Conservation (phyloP, 2,888 invertebrate genomes). For the Liodrosophila aerea region DNA sequence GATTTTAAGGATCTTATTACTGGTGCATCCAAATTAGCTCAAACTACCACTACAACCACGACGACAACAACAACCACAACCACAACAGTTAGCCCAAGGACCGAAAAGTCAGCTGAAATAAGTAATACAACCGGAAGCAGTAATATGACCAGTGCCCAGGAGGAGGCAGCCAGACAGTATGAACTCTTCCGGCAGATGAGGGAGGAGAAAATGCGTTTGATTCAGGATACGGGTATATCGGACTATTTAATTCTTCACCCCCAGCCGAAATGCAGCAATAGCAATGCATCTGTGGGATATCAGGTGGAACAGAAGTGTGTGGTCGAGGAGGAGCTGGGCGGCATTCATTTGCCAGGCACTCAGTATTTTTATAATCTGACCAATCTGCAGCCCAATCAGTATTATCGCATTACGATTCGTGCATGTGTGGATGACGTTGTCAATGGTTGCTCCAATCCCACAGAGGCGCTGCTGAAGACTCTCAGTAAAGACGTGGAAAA, state of each 20-base stretch:
- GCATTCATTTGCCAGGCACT: slow-evolving; percentile 50
- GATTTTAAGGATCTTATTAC: slow-evolving; percentile 35
- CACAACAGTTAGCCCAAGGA: background rate
- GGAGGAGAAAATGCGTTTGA: slow-evolving; percentile 29
- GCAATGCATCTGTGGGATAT: slow-evolving; percentile 43
- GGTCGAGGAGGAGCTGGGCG: slow-evolving; percentile 45
- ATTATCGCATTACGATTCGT: slow-evolving; percentile 72
- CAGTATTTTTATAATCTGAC: slow-evolving; percentile 56
- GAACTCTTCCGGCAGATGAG: slow-evolving; percentile 27
- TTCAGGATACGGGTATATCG: slow-evolving; percentile 62
- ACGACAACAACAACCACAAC: slow-evolving; percentile 6
- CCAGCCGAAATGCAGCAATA: slow-evolving; percentile 43
- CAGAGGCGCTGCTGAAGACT: slow-evolving; percentile 58
- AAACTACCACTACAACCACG: background rate
- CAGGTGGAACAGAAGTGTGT: slow-evolving; percentile 64
- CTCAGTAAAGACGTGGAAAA: slow-evolving; percentile 48
- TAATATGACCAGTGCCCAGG: background rate
- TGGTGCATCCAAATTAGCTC: background rate
- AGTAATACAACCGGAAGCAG: background rate
- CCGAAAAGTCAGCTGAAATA: background rate
- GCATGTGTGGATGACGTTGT: slow-evolving; percentile 71
- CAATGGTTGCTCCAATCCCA: slow-evolving; percentile 77
- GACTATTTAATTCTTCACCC: slow-evolving; percentile 53
- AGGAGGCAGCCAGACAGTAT: slow-evolving; percentile 29
- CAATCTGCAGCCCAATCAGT: slow-evolving; percentile 46